phyloP scores from a whole-genome alignment of 2,113 vertebrate species.

The Tupaia chinensis region DNA sequence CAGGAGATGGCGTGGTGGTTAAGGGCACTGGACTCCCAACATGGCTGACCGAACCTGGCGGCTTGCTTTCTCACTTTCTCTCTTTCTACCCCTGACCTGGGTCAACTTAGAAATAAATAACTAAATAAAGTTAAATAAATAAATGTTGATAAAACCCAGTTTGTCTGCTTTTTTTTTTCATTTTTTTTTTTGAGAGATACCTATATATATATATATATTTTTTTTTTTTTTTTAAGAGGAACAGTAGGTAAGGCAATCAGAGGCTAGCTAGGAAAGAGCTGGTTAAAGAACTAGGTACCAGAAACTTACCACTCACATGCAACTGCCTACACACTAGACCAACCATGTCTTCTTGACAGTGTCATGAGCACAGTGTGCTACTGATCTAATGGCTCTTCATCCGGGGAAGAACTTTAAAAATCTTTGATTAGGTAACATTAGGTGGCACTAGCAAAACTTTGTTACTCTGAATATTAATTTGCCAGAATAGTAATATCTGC shows the following conservation, averaged over 20 bases:
- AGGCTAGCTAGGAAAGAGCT: slow-evolving; percentile 11
- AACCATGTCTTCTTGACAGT: not conserved
- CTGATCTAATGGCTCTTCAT: not conserved
- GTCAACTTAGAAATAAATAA: too few relatives aligned
- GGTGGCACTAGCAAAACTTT: not conserved
- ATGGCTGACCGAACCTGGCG: too few relatives aligned
- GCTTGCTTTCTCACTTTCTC: too few relatives aligned
- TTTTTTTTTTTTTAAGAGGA: too few relatives aligned
- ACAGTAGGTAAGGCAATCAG: not conserved
- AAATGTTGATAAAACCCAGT: too few relatives aligned
- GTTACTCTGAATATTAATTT: slow-evolving; percentile 40
- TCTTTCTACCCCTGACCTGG: too few relatives aligned
- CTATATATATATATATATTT: too few relatives aligned
- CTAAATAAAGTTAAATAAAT: too few relatives aligned
- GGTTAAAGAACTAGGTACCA: not conserved
- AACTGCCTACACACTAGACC: not conserved
- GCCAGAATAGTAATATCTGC: not conserved
- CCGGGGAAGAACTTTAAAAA: slow-evolving; percentile 14
- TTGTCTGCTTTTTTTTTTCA: too few relatives aligned
- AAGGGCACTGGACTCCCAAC: too few relatives aligned
- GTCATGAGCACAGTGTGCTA: not conserved
- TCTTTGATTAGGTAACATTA: not conserved
- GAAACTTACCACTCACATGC: not conserved
- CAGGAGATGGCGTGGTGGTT: too few relatives aligned
- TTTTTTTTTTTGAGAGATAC: too few relatives aligned